Conservation (phyloP, 2,888 invertebrate species). For the Penaeus monodon region DNA sequence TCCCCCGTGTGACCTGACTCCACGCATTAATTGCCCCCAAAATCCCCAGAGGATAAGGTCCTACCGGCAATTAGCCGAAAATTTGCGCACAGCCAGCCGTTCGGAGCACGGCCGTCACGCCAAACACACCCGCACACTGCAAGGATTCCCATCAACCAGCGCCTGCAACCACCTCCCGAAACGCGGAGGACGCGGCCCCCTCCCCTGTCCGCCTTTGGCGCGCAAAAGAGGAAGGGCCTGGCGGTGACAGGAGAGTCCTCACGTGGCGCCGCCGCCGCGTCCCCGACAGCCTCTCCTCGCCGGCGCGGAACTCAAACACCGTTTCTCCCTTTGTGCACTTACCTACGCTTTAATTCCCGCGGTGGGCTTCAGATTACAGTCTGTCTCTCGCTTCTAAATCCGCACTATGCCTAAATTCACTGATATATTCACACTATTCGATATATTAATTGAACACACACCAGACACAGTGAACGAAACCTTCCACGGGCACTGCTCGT, state of each 20-base stretch:
- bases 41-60: too few species aligned
- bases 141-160: neutral
- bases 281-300: neutral
- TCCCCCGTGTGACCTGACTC: too few species aligned
- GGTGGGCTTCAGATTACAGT: neutral
- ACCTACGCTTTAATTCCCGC: conserved; percentile 23
- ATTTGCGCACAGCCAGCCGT: too few species aligned
- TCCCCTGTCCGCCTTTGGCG: conserved; percentile 6
- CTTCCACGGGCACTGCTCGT: conserved; percentile 48
- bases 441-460: conserved; percentile 40
- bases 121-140: too few species aligned
- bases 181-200: neutral
- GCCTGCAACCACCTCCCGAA: neutral
- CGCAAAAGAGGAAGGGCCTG: conserved; percentile 27
- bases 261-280: conserved; percentile 24
- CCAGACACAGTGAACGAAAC: conserved; percentile 30
- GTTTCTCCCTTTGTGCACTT: neutral
- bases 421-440: conserved; percentile 20
- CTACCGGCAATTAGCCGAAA: too few species aligned
- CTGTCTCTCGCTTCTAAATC: conserved; percentile 20
- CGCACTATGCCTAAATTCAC: conserved; percentile 23
- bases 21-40: too few species aligned
- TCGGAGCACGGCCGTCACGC: too few species aligned
- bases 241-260: conserved; percentile 19
- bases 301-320: conserved; percentile 13